Evolutionary conservation across 2,113 vertebrate species (phyloP).

Genomic region (Salvelinus alpinus): DNA sequence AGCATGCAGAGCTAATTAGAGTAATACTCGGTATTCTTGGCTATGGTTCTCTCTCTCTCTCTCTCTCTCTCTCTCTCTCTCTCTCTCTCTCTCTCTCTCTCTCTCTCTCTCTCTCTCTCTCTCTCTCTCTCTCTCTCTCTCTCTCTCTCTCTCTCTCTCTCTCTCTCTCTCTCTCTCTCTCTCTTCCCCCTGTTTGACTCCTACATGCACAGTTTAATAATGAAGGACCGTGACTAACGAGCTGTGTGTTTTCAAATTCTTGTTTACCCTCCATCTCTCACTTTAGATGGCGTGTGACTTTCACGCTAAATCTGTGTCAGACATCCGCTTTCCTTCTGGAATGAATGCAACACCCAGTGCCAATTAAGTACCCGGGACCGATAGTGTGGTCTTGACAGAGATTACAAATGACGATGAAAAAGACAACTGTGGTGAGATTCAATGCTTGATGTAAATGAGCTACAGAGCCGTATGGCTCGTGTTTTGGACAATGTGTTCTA

Average conservation of each 20-base stretch:
- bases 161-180: background rate
- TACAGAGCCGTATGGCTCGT: no score
- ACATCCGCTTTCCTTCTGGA: constrained; percentile 56
- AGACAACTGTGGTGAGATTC: constrained; percentile 23
- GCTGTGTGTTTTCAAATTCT: constrained; percentile 51
- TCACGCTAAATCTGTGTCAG: constrained; percentile 57
- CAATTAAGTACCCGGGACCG: constrained; percentile 60
- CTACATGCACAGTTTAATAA: constrained; percentile 47
- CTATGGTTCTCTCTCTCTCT: no score
- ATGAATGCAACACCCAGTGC: constrained; percentile 48
- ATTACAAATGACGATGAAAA: constrained; percentile 61
- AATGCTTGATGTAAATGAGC: no score
- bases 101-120: no score
- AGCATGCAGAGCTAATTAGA: no score
- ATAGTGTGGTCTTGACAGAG: constrained; percentile 47
- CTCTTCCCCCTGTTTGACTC: background rate
- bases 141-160: no score
- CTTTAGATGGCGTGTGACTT: constrained; percentile 57
- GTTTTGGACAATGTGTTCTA: no score
- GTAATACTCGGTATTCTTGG: no score
- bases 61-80: no score
- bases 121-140: no score
- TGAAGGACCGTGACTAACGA: constrained; percentile 63
- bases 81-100: no score
- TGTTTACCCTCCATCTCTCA: constrained; percentile 41